Conservation (phyloP, 2,888 invertebrate genomes). For the Oxycera nigricornis region DNA sequence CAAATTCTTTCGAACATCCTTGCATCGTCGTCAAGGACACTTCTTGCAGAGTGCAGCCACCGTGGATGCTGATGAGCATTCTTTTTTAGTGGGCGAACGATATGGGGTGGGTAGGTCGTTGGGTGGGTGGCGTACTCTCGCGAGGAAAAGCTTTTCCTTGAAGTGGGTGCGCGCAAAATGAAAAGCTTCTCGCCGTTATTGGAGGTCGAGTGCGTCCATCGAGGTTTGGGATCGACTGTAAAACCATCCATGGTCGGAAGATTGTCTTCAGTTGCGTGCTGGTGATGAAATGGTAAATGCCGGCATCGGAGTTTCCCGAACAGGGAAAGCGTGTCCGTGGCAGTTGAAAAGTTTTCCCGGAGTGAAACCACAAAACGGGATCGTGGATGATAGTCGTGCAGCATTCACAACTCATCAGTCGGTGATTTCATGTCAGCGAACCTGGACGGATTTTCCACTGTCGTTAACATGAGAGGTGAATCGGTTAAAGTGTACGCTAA, state of each 20-base stretch:
- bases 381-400: neutral
- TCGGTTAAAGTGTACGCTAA: neutral
- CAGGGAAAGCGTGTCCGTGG: neutral
- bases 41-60: conserved; percentile 18
- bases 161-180: neutral
- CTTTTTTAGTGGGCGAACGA: neutral
- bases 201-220: conserved; percentile 26
- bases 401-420: conserved; percentile 16
- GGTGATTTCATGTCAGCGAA: conserved; percentile 25
- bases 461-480: neutral
- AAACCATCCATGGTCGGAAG: conserved; percentile 22
- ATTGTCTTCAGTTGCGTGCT: conserved; percentile 36
- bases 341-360: conserved; percentile 11
- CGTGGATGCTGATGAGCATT: neutral
- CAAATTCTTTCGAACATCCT: neutral
- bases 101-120: neutral
- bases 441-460: conserved; percentile 1
- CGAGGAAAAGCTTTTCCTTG: conserved; percentile 16
- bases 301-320: neutral
- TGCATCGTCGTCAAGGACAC: conserved; percentile 17
- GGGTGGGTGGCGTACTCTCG: neutral
- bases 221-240: neutral
- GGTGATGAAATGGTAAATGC: conserved; percentile 30
- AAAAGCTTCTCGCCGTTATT: conserved; percentile 13
- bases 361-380: neutral